Evolutionary conservation across 2,888 invertebrate genomes (phyloP), one percentile per base, ranked within the genome.

Genomic region (Flexamia atlantica): DNA sequence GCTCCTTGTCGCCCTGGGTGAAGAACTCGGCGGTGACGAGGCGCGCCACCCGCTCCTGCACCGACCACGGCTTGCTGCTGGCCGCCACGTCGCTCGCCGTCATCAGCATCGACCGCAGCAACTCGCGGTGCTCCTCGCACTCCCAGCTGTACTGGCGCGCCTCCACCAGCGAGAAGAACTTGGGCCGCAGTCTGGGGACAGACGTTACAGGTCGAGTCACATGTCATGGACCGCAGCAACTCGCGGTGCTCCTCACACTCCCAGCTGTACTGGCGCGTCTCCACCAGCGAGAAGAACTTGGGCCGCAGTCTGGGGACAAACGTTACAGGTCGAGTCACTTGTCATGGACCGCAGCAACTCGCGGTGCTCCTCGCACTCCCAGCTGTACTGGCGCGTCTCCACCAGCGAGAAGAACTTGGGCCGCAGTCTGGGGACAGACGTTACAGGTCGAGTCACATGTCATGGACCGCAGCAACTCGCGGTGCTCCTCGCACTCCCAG

Each of bases 381-480:
- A 91, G 84, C 90, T 90, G 85, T 89, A 90, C 74, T 89, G 88
- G 1, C 89, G 89, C 1, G 89, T 88, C 42, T 90, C 90, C 30
- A 91, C 90, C 87, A 92, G 88, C 5, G 90, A 88, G 87, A 92
- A 91, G 88, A 91, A 92, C 84, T 90, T 90, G n/a, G 88, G 87
- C 40, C 91, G 88, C 68, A 90, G 88, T 87, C 91, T 92, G 60
- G 17, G 91, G 7, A 40, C 90, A 79, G 91, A 93, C 89, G 88
- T 93, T 93, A 72, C 92, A 91, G 0, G 92, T 91, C n/a, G n/a
- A 0, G 93, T 93, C 93, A 93, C 93, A 86, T 92, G 88, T n/a
- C 88, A 92, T 90, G 82, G 90, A 91, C 23, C 91, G 88, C 53
- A 91, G 88, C 32, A 91, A 88, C 85, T 91, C 90, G 46, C 40